Evolutionary conservation across 2,888 invertebrate species (phyloP), one percentile per base, ranked within the genome.

Genomic region (Eueremaeus valkanovi): DNA sequence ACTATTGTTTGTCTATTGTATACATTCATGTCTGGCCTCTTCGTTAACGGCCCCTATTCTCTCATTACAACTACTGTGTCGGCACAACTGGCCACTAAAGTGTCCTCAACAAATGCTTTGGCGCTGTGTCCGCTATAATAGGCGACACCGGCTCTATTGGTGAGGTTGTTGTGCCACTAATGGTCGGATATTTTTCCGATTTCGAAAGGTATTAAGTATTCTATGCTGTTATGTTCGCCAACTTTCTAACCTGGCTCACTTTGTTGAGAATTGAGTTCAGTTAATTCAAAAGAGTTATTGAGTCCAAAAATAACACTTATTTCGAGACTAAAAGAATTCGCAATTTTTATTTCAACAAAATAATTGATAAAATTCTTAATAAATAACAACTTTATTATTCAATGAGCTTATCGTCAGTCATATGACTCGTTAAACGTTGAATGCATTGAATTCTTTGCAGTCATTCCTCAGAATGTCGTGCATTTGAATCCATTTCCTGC

Each of bases 1-100:
- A n/a, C n/a, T n/a, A n/a, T n/a, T n/a, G n/a, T n/a, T n/a, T n/a
- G n/a, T n/a, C n/a, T n/a, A n/a, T n/a, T n/a, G n/a, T n/a, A n/a
- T n/a, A n/a, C n/a, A 76, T 36, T 79, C 2, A 73, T 78, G 27
- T 77, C 78, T 51, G 79, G 79, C 13, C 66, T 77, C 6, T 75
- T 79, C 49, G 95, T 97, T 0, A 97, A 96, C 84, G 97, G 95
- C 0, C 97, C 97, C 0, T 97, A 97, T 83, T 92, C 95, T 3
- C 87, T 97, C 73, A 97, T 97, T 82, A 97, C 97, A 3, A 97
- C 97, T 0, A 94, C 95, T 0, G 95, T 97, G 49, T 93, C 94
- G 74, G 93, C 97, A 0, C 95, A 97, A 82, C 86, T 97, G 8
- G 75, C 61, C n/a, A 70, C 42, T 33, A 75, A 42, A 66, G 63